Base-by-base conservation (phyloP, 2,888 invertebrate species). In the Agrochola lychnidis region DNA sequence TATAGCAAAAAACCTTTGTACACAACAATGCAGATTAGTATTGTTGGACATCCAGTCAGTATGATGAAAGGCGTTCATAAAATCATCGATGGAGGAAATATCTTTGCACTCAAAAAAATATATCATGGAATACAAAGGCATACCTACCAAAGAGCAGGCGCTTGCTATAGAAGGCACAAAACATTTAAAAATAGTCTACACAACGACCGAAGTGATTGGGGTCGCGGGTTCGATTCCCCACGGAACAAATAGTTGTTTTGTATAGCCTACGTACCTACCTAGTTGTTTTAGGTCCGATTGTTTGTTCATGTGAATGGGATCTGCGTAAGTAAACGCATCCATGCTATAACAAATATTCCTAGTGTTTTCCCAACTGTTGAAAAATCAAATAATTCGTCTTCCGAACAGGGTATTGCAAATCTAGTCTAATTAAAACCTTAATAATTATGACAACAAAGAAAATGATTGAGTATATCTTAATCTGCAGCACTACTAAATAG, bases 221-320 rank as follows among this genome's bases (percentile, higher is more conserved):
- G 30, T 59, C 42, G 42, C 12, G 19, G 30, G n/a, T 67, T 67
- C 48, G 57, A 45, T 5, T 48, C 53, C 61, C 36, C 7, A 10
- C n/a, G 53, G 36, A 59, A 45, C 59, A 68, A 76, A 59, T 67
- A 7, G 42, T 76, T 51, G 19, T 59, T 59, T 76, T 76, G 40
- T 42, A 16, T 4, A 59, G 22, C 30, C 19, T 59, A 16, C 22
- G 30, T 40, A 16, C 16, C 22, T 59, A 48, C 6, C 6, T 69
- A 61, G 42, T 61, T 45, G 10, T 12, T 59, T 30, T 36, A n/a
- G 22, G 36, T 30, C 12, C 3, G 12, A 19, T 2, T 53, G 42
- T 76, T 51, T 75, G 40, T 51, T 5, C n/a, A 51, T 25, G 59
- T 30, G 59, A 67, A 42, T 42, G 74, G 19, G 19, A 22, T 30